These are phyloP conservation scores for Cheilosia soror DNA, from an alignment of 2,888 invertebrate species.

Conservation along the genomic window DNA sequence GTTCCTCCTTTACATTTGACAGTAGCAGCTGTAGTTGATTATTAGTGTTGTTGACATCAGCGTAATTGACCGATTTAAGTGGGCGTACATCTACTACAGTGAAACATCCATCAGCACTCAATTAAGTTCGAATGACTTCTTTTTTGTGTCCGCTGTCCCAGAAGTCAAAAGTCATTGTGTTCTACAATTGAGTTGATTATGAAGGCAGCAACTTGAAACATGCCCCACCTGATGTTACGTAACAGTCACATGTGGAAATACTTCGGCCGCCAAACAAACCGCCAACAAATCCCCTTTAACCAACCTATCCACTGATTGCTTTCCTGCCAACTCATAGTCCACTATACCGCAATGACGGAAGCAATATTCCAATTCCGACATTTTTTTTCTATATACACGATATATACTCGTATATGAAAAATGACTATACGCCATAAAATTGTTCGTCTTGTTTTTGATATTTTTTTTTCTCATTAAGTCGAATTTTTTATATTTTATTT, in stretches of 20 bases:
- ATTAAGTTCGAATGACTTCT: constrained; percentile 44
- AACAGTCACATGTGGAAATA: constrained; percentile 15
- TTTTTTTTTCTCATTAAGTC: constrained; percentile 41
- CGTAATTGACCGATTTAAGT: constrained; percentile 63
- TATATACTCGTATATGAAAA: background rate
- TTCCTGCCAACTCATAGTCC: constrained; percentile 19
- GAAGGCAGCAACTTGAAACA: constrained; percentile 11
- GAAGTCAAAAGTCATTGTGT: constrained; percentile 28
- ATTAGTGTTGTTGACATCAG: constrained; percentile 70
- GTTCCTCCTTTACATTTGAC: constrained; percentile 4
- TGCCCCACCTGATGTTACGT: constrained; percentile 44
- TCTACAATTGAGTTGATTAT: constrained; percentile 9
- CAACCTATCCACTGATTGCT: constrained; percentile 1
- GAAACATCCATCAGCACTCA: constrained; percentile 46
- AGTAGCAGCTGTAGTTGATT: constrained; percentile 53
- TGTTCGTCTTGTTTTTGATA: constrained; percentile 33
- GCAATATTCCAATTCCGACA: constrained; percentile 54
- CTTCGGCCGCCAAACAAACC: constrained; percentile 17
- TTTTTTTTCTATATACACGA: constrained; percentile 31
- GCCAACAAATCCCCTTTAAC: background rate
- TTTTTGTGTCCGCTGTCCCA: background rate
- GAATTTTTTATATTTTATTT: constrained; percentile 44
- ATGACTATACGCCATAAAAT: constrained; percentile 26
- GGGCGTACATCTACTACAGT: constrained; percentile 24
- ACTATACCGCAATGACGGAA: constrained; percentile 40